Base-by-base conservation (phyloP, 1,140 invertebrate genomes). In the Pantala flavescens region DNA sequence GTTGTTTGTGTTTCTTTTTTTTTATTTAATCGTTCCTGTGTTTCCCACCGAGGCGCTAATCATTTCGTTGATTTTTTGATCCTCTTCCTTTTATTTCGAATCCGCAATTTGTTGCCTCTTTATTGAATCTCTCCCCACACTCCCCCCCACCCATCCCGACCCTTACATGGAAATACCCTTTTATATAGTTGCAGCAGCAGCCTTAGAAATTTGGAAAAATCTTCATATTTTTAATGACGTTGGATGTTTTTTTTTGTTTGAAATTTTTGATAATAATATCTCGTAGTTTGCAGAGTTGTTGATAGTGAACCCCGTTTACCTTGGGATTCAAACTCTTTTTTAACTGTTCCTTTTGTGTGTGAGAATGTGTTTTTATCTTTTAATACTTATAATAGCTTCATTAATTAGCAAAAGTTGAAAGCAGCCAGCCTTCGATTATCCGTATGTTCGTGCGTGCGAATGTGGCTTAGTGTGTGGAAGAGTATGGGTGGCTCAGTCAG, bases 371-470 rank as follows among this genome's bases (percentile, higher is more conserved):
- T 63, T 63, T 63, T 19, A 16, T 42, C 19, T 42, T 73, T 42
- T 49, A 2, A 73, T 42, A 42, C 36, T 49, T 43, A n/a, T n/a
- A 24, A 74, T 70, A 63, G 49, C 49, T 70, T 70, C 24, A 28
- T 70, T 24, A 24, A 23, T 74, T 42, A 70, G 63, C 23, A 70
- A 74, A 74, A 74, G 63, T 49, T 74, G 43, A 63, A 42, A 70
- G 23, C 23, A 74, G 24, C 63, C 23, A 63, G 24, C 24, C 74
- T 72, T 42, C 43, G 28, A 36, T 74, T 55, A 71, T 16, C 24
- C 49, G 49, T 70, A 74, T 74, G 63, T 24, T 12, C 21, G 49
- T 23, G n/a, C n/a, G 42, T 43, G 23, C 73, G 43, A 23, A 1
- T 70, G 23, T 63, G 49, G 12, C 49, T 63, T 63, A 63, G 49